Percentiles rank a stretch among this genome's conserved stretches.
Conservation (phyloP, 2,888 invertebrate species). For the Macaria notata region DNA sequence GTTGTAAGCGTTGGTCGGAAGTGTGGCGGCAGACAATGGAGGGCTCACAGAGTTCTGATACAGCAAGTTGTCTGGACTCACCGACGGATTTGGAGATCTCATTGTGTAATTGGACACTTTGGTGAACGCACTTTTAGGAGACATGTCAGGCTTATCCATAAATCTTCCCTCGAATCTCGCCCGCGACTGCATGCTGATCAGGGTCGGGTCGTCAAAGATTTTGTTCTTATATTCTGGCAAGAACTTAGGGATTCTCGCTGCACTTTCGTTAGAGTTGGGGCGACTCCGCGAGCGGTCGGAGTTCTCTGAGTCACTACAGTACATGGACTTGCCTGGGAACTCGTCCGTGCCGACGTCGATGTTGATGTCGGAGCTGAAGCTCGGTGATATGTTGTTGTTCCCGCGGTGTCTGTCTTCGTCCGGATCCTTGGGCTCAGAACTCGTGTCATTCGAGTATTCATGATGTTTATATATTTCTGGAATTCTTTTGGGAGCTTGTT, state of each 20-base stretch:
- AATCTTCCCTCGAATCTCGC: constrained; percentile 75
- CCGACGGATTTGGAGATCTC: constrained; percentile 86
- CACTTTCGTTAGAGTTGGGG: constrained; percentile 80
- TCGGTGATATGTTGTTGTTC: constrained; percentile 75
- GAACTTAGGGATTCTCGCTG: constrained; percentile 76
- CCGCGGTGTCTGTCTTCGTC: constrained; percentile 69
- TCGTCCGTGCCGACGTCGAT: constrained; percentile 80
- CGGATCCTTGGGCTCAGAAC: constrained; percentile 62
- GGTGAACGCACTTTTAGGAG: constrained; percentile 91
- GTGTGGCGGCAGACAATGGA: constrained; percentile 82
- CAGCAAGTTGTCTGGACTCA: constrained; percentile 89
- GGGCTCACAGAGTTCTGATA: constrained; percentile 92
- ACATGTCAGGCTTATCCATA: constrained; percentile 73
- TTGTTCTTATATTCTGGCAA: constrained; percentile 80
- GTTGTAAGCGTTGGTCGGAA: constrained; percentile 71
- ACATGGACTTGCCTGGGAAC: constrained; percentile 72
- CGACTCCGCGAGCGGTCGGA: constrained; percentile 76
- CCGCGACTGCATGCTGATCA: constrained; percentile 77
- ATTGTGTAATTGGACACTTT: constrained; percentile 85
- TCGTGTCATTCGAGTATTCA: constrained; percentile 65
- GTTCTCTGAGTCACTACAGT: constrained; percentile 77
- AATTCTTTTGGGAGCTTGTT: constrained; percentile 64
- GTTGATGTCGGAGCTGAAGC: constrained; percentile 74
- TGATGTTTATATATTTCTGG: constrained; percentile 72
- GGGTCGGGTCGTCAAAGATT: constrained; percentile 83